Base-by-base conservation (phyloP, 2,888 invertebrate genomes). In the Polydrusus pterygomalis region DNA sequence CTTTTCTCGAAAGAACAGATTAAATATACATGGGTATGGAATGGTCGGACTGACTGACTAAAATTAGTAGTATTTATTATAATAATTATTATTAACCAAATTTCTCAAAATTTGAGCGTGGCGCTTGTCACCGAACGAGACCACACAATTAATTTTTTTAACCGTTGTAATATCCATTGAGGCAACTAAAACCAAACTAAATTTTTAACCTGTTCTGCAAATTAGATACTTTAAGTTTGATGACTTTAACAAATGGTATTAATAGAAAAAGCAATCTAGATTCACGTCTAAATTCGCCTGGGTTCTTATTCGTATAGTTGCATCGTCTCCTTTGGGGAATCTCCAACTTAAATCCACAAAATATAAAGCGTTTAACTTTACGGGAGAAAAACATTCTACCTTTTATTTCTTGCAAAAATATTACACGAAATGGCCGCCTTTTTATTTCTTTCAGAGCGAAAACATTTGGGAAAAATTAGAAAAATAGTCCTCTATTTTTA, bases 191-290 rank as follows among this genome's bases (percentile, higher is more conserved):
- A 34, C 34, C 34, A 8, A 8, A 6, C 10, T 34, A 34, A 1
- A 34, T 1, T 34, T 7, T 34, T 7, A 34, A 34, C 10, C 5
- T 34, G 34, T 7, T 34, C 8, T n/a, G 43, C 9, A 43, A 43
- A 43, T 43, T 43, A 43, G 43, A 43, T 1, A 1, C n/a, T 81
- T 81, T 80, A 79, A 79, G 80, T 80, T 79, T 80, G 81, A 82
- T 79, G 77, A 80, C 79, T 79, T 82, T 80, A 79, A 79, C 79
- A 81, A 80, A 80, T 79, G 78, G 78, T 64, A 65, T 77, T 79
- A 79, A 79, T 77, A 80, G 79, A 75, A 74, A 79, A 80, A 81
- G 79, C 80, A 80, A 80, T 81, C 79, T 78, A 77, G 73, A 71
- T 79, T 45, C 30, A 47, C 54, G 38, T 54, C 73, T 65, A 76